These are phyloP conservation scores for Premnoplex brunnescens DNA, from an alignment of 2,797 vertebrate genomes.

Conservation along the genomic window DNA sequence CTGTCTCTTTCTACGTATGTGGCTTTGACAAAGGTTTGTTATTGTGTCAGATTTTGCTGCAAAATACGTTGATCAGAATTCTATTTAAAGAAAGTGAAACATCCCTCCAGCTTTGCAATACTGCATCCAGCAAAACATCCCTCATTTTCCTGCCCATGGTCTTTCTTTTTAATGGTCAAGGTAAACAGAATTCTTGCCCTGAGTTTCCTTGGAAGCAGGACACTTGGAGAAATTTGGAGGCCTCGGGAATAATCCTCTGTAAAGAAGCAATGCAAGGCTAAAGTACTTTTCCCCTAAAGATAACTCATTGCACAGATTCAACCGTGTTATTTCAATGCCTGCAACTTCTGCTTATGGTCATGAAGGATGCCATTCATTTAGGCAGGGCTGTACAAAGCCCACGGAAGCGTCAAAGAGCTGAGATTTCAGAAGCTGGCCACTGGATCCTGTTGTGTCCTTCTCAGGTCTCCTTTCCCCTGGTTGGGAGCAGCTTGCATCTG, in stretches of 20 bases:
- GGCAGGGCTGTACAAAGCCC: neutral
- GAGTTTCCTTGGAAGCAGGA: neutral
- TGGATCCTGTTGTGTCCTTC: rapidly evolving
- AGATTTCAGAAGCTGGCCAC: neutral
- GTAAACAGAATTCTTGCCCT: neutral
- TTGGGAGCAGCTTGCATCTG: neutral
- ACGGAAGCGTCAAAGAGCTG: neutral
- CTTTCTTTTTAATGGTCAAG: neutral
- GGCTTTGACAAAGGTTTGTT: neutral
- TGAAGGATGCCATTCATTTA: neutral
- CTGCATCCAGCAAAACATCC: neutral
- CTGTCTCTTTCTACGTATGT: neutral
- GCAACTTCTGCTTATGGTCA: neutral
- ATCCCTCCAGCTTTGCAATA: neutral
- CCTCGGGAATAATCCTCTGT: neutral
- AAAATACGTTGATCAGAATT: neutral
- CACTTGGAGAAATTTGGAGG: neutral
- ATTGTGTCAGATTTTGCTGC: neutral
- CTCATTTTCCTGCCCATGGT: neutral
- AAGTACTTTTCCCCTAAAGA: neutral
- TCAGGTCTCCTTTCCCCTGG: neutral
- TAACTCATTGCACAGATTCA: neutral
- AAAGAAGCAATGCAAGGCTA: neutral
- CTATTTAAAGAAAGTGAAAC: neutral
- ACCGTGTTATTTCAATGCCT: neutral